These are phyloP conservation scores for Nemopilema nomurai DNA, from an alignment of 30 jellyfish, hydroid and myxozoan genomes.

Conservation along the genomic window DNA sequence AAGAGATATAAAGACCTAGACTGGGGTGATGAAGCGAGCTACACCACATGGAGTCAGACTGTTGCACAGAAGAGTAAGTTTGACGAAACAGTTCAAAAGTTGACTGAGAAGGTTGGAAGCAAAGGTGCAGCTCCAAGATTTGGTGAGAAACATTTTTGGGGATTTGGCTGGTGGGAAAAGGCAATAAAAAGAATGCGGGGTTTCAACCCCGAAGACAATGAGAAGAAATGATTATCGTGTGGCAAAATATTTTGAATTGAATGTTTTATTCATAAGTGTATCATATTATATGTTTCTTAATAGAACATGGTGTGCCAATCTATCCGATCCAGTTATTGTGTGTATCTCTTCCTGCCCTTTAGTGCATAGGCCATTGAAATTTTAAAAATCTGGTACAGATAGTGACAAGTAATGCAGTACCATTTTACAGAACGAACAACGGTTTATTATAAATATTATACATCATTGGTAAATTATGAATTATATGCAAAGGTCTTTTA, in stretches of 20 bases:
- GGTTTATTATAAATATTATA: too few species aligned
- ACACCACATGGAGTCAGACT: conserved; percentile 69
- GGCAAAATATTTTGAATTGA: neutral
- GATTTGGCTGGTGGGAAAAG: conserved; percentile 95
- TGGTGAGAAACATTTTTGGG: conserved; percentile 88
- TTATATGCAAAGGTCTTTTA: too few species aligned
- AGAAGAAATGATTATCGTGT: neutral
- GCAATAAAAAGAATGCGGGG: conserved; percentile 56
- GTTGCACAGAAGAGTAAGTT: conserved; percentile 25
- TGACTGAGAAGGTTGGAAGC: conserved; percentile 26
- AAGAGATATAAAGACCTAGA: conserved; percentile 61
- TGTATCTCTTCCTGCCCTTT: too few species aligned
- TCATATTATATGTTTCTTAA: neutral
- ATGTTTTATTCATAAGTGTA: neutral
- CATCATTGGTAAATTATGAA: too few species aligned
- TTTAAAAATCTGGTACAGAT: too few species aligned
- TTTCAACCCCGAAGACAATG: conserved; percentile 1
- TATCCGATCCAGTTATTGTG: too few species aligned
- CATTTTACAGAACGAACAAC: too few species aligned
- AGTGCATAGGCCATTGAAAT: too few species aligned
- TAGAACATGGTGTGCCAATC: too few species aligned
- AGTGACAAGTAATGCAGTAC: too few species aligned
- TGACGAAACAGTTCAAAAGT: conserved; percentile 34
- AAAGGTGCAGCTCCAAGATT: conserved; percentile 66
- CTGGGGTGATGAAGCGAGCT: conserved; percentile 97